phyloP scores from a whole-genome alignment of 2,113 vertebrate species.

The Coregonus clupeaformis region DNA sequence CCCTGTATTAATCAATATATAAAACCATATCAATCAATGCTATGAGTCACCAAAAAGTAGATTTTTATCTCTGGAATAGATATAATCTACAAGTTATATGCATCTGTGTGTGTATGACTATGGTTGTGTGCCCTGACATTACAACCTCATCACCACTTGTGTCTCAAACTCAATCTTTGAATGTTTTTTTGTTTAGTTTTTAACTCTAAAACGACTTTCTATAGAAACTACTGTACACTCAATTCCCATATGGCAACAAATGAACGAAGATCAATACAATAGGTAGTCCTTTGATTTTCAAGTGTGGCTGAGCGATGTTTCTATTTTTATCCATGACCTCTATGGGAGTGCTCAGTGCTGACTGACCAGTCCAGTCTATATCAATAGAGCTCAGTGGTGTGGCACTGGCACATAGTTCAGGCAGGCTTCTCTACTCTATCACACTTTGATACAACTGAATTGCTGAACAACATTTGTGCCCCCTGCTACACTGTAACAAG shows the following conservation, averaged over 20 bases:
- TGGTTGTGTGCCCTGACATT: no score
- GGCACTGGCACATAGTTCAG: neutral
- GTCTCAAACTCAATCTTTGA: neutral
- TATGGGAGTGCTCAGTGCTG: conserved; percentile 31
- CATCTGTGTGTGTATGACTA: no score
- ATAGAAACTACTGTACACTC: neutral
- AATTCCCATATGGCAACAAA: neutral
- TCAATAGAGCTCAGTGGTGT: conserved; percentile 35
- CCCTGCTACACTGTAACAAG: neutral
- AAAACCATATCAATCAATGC: no score
- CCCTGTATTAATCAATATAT: no score
- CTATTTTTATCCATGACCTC: conserved; percentile 61
- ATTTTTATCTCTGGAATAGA: no score
- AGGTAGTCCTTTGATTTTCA: no score
- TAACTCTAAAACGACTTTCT: neutral
- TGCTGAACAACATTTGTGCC: neutral
- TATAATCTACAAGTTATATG: no score
- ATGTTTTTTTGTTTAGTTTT: no score
- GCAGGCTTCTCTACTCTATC: neutral
- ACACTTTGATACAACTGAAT: neutral
- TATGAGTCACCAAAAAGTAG: no score
- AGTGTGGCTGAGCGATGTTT: conserved; percentile 32
- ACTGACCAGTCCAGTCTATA: conserved; percentile 32
- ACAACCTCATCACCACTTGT: neutral
- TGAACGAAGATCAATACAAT: conserved; percentile 23